Percentiles rank a stretch among this genome's conserved stretches.
Conservation (phyloP, 2,113 vertebrate genomes). For the Caranx melampygus region DNA sequence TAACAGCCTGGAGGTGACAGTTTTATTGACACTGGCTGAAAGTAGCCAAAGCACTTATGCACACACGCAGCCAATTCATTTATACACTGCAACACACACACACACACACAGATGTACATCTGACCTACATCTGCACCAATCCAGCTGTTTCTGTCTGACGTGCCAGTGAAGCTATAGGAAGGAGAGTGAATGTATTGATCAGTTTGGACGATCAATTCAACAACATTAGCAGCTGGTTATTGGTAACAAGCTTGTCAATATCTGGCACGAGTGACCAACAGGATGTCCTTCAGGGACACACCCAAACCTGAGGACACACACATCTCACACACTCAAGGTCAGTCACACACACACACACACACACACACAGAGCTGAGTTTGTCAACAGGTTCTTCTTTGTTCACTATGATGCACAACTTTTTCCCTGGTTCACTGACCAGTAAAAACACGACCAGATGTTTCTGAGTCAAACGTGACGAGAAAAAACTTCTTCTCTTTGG, state of each 20-base stretch:
- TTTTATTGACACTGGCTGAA: constrained; percentile 53
- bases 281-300: background rate
- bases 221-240: background rate
- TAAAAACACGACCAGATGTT: no score
- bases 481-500: no score
- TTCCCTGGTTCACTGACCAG: no score
- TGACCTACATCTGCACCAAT: constrained; percentile 2
- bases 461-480: no score
- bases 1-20: constrained; percentile 61
- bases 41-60: background rate
- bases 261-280: background rate
- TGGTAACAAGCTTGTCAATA: background rate
- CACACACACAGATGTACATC: background rate
- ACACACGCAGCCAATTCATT: background rate
- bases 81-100: no score
- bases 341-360: no score
- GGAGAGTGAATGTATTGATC: background rate
- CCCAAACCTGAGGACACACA: no score
- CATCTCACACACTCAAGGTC: no score
- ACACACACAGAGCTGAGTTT: no score
- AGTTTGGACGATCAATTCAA: background rate
- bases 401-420: no score
- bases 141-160: background rate
- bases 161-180: background rate
- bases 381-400: no score